Conservation (phyloP, 2,888 invertebrate genomes). For the Julus scandinavius region DNA sequence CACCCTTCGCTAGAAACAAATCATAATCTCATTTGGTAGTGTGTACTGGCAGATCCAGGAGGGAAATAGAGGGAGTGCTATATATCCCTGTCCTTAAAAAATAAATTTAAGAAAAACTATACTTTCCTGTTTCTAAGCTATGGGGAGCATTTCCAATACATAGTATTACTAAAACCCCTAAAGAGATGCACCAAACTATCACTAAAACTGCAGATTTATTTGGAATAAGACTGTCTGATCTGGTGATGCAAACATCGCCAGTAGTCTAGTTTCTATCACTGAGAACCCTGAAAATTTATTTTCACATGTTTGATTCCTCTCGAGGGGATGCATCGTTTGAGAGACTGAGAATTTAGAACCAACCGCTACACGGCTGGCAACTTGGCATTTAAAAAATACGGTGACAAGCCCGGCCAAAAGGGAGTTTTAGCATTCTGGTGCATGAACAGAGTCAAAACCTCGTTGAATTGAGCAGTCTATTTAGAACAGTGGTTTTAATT, state of each 20-base stretch:
- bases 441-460: too few relatives aligned
- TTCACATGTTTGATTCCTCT: neutral
- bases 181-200: conserved; percentile 34
- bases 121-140: neutral
- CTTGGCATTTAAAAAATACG: neutral
- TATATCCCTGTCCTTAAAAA: neutral
- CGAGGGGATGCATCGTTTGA: neutral
- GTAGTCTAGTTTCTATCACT: conserved; percentile 18
- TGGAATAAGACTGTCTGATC: neutral
- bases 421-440: neutral
- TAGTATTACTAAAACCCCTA: conserved; percentile 29
- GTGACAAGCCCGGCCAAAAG: neutral
- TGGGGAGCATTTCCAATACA: conserved; percentile 23
- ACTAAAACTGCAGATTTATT: neutral
- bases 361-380: neutral
- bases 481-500: too few relatives aligned
- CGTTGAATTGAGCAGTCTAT: too few relatives aligned
- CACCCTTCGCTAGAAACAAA: conserved; percentile 2
- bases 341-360: neutral
- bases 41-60: conserved; percentile 7
- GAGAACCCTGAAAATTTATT: neutral
- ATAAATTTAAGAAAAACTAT: neutral
- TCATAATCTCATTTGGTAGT: conserved; percentile 35
- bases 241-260: neutral
- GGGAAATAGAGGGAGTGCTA: neutral